Base-by-base conservation (phyloP, 2,888 invertebrate genomes). In the Elegia similella region DNA sequence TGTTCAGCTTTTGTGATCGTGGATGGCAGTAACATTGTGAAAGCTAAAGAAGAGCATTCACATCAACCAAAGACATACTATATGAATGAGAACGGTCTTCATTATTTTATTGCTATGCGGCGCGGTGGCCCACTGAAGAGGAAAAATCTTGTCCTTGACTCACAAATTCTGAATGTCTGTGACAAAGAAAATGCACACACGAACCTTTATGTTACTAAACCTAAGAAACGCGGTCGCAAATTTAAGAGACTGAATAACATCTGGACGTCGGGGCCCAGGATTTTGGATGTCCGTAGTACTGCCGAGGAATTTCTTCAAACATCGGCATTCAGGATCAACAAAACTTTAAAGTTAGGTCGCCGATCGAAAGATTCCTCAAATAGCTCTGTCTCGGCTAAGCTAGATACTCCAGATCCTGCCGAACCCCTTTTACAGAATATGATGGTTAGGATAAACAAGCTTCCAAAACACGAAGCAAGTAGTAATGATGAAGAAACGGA, bases 1-100 rank as follows among this genome's bases (percentile, higher is more conserved):
- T 67, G 67, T 47, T 42, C 17, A 1, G 63, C 66, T 0, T 62
- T 52, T 1, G n/a, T 65, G 1, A 15, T 64, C 2, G 10, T 65
- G 23, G 42, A 55, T n/a, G 53, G 13, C 10, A 0, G 7, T 12
- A n/a, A 43, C 5, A 42, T 53, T 13, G 7, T 43, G 6, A 55
- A n/a, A 30, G 6, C 32, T 17, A 46, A 34, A 7, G 34, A 32
- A 17, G 32, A n/a, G 1, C 55, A 55, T 17, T 32, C 16, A 32
- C 55, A 46, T 16, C 32, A 12, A 6, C 46, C 54, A 30, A 44
- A 30, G 12, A 30, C 23, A 29, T 54, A 54, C 29, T 30, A 54
- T 43, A 29, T 13, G 6, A 30, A 43, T 43, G 16, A 30, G 5
- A 15, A 30, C 15, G 44, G 54, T 12, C 15, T 32, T 15, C 43